Evolutionary conservation across 1,140 invertebrate genomes (phyloP).

Genomic region (Drosophila lacertosa): DNA sequence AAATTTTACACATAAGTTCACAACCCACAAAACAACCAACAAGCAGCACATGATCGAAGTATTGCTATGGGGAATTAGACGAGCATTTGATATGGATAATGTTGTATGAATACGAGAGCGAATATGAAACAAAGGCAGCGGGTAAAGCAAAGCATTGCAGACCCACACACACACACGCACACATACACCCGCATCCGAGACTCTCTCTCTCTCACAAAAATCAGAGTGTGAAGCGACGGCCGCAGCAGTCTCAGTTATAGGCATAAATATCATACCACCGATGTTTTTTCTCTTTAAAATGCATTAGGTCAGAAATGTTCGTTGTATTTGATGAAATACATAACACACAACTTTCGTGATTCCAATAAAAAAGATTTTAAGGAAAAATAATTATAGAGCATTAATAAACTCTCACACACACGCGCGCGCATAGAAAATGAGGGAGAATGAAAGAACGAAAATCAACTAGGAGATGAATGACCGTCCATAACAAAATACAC

Average conservation of each 20-base stretch:
- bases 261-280: constrained; percentile 15
- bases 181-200: constrained; percentile 20
- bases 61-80: constrained; percentile 42
- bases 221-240: constrained; percentile 18
- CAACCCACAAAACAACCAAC: constrained; percentile 26
- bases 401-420: constrained; percentile 50
- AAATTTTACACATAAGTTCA: constrained; percentile 31
- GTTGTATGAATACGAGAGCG: constrained; percentile 33
- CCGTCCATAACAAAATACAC: constrained; percentile 74
- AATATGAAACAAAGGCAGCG: constrained; percentile 67
- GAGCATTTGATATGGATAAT: constrained; percentile 67
- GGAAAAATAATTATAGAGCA: constrained; percentile 46
- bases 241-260: constrained; percentile 19
- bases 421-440: constrained; percentile 39
- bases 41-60: constrained; percentile 65
- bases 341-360: constrained; percentile 11
- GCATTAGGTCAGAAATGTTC: not conserved
- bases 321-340: constrained; percentile 9
- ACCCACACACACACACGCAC: constrained; percentile 39
- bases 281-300: not conserved
- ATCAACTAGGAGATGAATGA: constrained; percentile 77
- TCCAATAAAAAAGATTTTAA: constrained; percentile 24
- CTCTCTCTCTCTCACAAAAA: constrained; percentile 10
- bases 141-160: constrained; percentile 66
- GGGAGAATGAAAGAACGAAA: constrained; percentile 60